Conservation (phyloP, 2,113 vertebrate species). For the Brachyistius frenatus region DNA sequence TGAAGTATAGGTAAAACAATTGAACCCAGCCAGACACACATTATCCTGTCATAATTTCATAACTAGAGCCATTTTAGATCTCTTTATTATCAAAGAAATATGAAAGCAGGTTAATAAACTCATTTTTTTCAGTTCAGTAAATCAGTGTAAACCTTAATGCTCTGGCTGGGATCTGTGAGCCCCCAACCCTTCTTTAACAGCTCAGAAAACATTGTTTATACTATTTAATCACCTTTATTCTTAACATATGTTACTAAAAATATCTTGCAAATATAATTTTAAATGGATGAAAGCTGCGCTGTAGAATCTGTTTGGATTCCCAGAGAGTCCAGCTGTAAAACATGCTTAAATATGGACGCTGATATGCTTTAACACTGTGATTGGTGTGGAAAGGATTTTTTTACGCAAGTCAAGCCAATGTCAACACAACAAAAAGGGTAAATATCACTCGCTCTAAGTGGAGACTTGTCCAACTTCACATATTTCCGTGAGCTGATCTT, state of each 20-base stretch:
- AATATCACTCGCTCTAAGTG: slow-evolving; percentile 16
- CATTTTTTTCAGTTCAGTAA: not conserved
- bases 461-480: slow-evolving; percentile 13
- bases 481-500: slow-evolving; percentile 38
- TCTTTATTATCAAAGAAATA: no score
- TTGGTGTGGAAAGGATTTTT: not conserved
- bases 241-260: not conserved
- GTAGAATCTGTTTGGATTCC: slow-evolving; percentile 1
- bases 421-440: slow-evolving; percentile 12
- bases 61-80: no score
- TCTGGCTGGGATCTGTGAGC: no score
- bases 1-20: no score
- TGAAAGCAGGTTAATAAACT: no score
- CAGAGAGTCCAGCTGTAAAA: not conserved
- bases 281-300: not conserved
- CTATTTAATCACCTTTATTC: not conserved
- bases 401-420: not conserved
- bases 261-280: not conserved
- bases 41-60: no score
- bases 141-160: not conserved
- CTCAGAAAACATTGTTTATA: not conserved
- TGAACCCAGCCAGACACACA: no score
- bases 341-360: slow-evolving; percentile 1
- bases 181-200: not conserved
- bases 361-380: not conserved